A percentile compares a stretch with the other conserved stretches of the same genome.
These are phyloP conservation scores for Tetragonula carbonaria DNA, from an alignment of 2,888 invertebrate species.

Conservation along the genomic window DNA sequence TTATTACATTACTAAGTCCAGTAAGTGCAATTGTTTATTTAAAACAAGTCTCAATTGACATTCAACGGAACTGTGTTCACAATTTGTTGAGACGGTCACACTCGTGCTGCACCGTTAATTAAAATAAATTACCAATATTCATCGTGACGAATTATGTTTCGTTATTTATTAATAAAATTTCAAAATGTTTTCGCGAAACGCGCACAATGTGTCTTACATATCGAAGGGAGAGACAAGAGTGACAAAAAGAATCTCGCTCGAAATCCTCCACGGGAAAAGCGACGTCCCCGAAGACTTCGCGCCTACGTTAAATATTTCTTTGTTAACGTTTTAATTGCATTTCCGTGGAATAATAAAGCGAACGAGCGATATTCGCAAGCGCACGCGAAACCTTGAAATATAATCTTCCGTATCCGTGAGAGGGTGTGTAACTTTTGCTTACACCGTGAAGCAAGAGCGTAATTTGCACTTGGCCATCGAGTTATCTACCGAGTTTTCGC, in stretches of 20 bases:
- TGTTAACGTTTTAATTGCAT: background rate
- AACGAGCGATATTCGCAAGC: background rate
- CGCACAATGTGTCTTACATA: no score
- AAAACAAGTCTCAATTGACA: no score
- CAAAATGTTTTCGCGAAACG: no score
- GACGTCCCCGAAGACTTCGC: background rate
- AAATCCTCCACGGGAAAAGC: background rate
- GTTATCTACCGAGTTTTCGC: no score
- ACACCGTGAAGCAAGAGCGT: background rate
- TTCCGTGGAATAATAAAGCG: background rate
- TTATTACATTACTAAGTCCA: no score
- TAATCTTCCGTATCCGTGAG: background rate
- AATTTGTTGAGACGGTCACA: no score
- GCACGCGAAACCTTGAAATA: background rate
- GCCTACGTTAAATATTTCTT: background rate
- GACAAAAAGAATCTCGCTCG: background rate
- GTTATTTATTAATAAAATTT: no score
- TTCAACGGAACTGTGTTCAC: no score
- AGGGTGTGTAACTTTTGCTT: background rate
- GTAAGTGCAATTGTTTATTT: no score
- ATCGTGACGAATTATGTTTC: no score
- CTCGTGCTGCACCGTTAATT: no score
- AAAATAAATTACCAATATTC: no score
- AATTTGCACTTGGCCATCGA: background rate
- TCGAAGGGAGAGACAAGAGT: background rate